A percentile compares a stretch with the other conserved stretches of the same genome.
Evolutionary conservation across 2,888 invertebrate genomes (phyloP).

Genomic region (Lamellibrachia columna): DNA sequence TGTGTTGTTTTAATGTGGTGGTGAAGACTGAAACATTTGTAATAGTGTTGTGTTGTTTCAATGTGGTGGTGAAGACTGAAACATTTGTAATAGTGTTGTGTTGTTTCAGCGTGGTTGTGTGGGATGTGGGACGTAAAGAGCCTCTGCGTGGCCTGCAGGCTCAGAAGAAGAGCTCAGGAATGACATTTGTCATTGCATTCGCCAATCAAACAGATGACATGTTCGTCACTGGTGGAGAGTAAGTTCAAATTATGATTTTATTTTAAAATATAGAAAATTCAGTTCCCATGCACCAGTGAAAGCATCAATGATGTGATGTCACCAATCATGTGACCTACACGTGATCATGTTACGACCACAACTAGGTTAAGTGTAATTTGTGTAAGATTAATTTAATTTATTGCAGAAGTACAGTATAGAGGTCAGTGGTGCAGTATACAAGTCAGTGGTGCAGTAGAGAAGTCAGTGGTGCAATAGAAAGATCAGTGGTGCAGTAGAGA

Average conservation of each 20-base stretch:
- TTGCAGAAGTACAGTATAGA: background rate
- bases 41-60: background rate
- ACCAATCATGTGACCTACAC: too few relatives aligned
- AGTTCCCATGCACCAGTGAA: too few relatives aligned
- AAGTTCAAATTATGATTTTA: slow-evolving; percentile 44
- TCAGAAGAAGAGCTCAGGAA: slow-evolving; percentile 78
- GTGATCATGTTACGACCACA: background rate
- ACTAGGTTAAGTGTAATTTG: background rate
- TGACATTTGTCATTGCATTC: slow-evolving; percentile 72
- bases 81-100: background rate
- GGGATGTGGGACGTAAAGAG: slow-evolving; percentile 75
- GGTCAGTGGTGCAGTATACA: too few relatives aligned
- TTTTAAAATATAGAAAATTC: too few relatives aligned
- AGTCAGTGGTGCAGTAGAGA: too few relatives aligned
- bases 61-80: background rate
- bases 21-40: background rate
- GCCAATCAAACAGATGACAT: slow-evolving; percentile 58
- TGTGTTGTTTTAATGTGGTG: background rate
- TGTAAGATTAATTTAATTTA: background rate
- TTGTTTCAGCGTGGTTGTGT: slow-evolving; percentile 77
- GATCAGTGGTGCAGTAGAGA: too few relatives aligned
- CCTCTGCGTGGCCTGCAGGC: slow-evolving; percentile 74
- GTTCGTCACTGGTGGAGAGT: slow-evolving; percentile 67
- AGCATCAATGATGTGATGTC: too few relatives aligned
- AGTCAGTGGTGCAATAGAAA: too few relatives aligned